A percentile compares a stretch with the other conserved stretches of the same genome.
Evolutionary conservation across 2,797 vertebrate species (phyloP).

Genomic region (Artibeus lituratus): DNA sequence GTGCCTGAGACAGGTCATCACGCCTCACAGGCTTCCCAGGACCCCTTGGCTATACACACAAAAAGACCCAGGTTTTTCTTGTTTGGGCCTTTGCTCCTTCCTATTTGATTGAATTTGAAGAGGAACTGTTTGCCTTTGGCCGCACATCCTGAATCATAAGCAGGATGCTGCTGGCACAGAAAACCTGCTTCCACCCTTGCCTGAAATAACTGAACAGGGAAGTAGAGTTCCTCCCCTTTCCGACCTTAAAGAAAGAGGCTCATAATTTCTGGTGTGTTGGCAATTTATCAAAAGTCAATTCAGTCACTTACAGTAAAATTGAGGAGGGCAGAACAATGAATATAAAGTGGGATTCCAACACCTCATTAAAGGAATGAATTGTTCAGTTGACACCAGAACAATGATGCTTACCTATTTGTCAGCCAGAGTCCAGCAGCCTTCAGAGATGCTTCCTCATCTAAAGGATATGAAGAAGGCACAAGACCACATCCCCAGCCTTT

Average conservation of each 20-base stretch:
- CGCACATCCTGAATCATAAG: constrained; percentile 69
- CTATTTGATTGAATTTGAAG: constrained; percentile 66
- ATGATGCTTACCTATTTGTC: constrained; percentile 55
- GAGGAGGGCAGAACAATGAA: constrained; percentile 79
- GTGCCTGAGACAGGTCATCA: background rate
- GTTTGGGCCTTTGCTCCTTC: constrained; percentile 61
- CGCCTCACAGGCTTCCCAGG: constrained; percentile 52
- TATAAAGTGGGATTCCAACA: constrained; percentile 73
- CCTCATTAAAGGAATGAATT: constrained; percentile 79
- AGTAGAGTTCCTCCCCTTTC: constrained; percentile 56
- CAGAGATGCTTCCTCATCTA: constrained; percentile 31
- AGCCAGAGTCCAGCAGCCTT: constrained; percentile 56
- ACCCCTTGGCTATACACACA: constrained; percentile 51
- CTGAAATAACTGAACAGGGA: constrained; percentile 49
- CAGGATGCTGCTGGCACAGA: constrained; percentile 68
- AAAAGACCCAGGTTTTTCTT: constrained; percentile 57
- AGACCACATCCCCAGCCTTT: background rate
- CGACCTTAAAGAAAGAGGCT: constrained; percentile 53
- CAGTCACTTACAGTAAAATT: constrained; percentile 82
- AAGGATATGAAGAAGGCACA: background rate
- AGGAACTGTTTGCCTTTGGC: constrained; percentile 71
- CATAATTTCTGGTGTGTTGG: constrained; percentile 76
- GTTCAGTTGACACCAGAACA: constrained; percentile 76
- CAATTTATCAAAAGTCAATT: constrained; percentile 76
- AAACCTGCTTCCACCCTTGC: constrained; percentile 55